Percentiles rank a stretch among this genome's conserved stretches.
These are phyloP conservation scores for Glaucidium brasilianum DNA, from an alignment of 2,113 vertebrate species.

Conservation along the genomic window DNA sequence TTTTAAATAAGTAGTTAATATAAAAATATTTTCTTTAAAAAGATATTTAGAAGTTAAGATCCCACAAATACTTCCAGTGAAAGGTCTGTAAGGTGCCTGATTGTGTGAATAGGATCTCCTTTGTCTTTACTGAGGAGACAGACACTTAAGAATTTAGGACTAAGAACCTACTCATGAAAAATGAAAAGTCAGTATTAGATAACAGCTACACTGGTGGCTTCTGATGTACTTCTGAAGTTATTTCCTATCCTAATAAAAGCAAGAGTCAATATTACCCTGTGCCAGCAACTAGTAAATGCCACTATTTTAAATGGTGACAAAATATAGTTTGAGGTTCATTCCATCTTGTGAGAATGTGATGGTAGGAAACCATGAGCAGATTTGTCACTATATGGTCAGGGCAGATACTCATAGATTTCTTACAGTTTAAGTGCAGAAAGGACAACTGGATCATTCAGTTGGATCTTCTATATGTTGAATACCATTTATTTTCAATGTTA, in stretches of 20 bases:
- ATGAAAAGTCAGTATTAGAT: neutral
- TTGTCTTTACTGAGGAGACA: neutral
- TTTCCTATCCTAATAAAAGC: neutral
- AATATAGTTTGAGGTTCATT: neutral
- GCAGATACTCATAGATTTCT: neutral
- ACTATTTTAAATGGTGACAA: neutral
- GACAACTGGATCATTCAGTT: neutral
- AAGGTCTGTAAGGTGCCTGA: neutral
- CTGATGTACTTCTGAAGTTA: neutral
- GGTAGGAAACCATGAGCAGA: neutral
- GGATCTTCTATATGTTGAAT: neutral
- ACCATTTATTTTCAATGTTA: neutral
- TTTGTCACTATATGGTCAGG: neutral
- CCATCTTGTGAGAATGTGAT: neutral
- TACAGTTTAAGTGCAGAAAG: neutral
- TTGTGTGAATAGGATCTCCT: neutral
- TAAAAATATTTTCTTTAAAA: neutral
- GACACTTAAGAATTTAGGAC: neutral
- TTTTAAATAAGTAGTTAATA: neutral
- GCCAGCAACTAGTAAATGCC: neutral
- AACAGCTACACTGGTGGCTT: neutral
- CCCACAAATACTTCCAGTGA: neutral
- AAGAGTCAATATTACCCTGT: neutral
- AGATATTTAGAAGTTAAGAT: neutral
- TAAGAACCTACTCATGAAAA: neutral